phyloP scores from a whole-genome alignment of 2,797 vertebrate genomes.

The Pseudochirops corinnae region DNA sequence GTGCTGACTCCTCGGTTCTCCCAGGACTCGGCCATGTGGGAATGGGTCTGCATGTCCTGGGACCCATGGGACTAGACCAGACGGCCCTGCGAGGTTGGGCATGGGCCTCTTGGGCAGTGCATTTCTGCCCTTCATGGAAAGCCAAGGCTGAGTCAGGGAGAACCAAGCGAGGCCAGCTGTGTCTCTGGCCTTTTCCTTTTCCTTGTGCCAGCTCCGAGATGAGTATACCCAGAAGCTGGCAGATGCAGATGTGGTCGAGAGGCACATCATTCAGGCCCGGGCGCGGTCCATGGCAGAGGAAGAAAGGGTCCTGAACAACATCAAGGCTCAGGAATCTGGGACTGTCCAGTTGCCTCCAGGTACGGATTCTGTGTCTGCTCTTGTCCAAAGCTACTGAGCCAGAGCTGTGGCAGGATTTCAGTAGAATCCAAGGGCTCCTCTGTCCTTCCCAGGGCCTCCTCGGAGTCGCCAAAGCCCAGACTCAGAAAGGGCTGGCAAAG shows the following conservation, averaged over 20 bases:
- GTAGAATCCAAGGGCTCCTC: neutral
- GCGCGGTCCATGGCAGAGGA: constrained; percentile 86
- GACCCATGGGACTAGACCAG: neutral
- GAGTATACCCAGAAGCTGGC: constrained; percentile 83
- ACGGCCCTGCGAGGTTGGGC: accelerated
- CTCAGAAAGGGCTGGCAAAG: neutral
- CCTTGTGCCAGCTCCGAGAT: constrained; percentile 82
- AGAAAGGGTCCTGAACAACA: constrained; percentile 75
- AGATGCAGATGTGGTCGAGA: constrained; percentile 89
- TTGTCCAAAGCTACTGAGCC: neutral
- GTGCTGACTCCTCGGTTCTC: too few relatives aligned
- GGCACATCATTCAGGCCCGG: constrained; percentile 89
- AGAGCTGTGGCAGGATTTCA: too few relatives aligned
- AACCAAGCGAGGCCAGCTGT: neutral
- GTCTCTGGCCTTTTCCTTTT: neutral
- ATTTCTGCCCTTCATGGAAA: neutral
- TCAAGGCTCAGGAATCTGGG: constrained; percentile 77
- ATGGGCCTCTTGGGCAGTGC: neutral
- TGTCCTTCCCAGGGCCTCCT: neutral
- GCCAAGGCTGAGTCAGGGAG: neutral
- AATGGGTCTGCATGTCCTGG: neutral
- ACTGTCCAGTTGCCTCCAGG: constrained; percentile 86
- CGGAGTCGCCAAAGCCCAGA: neutral
- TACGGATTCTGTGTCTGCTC: constrained; percentile 69
- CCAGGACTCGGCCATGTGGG: too few relatives aligned